These are phyloP conservation scores for Diglossa brunneiventris DNA, from an alignment of 2,113 vertebrate genomes.

Conservation along the genomic window DNA sequence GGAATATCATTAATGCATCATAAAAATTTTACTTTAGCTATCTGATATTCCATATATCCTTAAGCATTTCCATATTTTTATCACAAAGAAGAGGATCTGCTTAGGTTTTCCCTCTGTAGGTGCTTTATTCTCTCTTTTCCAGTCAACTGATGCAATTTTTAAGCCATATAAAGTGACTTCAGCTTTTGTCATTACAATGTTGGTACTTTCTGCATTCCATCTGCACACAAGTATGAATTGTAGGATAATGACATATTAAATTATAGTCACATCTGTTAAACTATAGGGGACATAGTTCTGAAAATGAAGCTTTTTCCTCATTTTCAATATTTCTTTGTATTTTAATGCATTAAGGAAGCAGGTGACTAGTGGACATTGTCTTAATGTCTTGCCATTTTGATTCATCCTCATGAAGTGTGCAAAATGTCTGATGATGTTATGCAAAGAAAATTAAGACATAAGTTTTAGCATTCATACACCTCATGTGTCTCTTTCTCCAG, in stretches of 20 bases:
- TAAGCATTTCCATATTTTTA: neutral
- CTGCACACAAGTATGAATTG: neutral
- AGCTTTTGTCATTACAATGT: neutral
- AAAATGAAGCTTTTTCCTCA: neutral
- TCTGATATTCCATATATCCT: neutral
- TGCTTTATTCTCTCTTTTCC: neutral
- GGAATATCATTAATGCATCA: neutral
- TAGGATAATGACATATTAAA: neutral
- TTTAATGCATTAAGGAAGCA: neutral
- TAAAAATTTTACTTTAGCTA: neutral
- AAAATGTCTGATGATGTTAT: neutral
- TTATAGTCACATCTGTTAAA: neutral
- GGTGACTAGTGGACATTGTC: neutral
- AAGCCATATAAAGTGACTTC: neutral
- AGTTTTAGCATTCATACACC: neutral
- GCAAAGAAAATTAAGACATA: neutral
- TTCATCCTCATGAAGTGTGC: neutral
- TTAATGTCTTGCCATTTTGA: neutral
- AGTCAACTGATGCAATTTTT: neutral
- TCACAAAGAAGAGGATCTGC: neutral
- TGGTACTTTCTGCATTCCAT: neutral
- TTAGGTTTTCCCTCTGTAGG: neutral
- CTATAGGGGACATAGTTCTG: neutral
- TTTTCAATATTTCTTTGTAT: neutral
- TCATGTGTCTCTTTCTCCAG: conserved; percentile 67